Evolutionary conservation across 2,888 invertebrate species (phyloP).

Genomic region (Drosophila atripex): DNA sequence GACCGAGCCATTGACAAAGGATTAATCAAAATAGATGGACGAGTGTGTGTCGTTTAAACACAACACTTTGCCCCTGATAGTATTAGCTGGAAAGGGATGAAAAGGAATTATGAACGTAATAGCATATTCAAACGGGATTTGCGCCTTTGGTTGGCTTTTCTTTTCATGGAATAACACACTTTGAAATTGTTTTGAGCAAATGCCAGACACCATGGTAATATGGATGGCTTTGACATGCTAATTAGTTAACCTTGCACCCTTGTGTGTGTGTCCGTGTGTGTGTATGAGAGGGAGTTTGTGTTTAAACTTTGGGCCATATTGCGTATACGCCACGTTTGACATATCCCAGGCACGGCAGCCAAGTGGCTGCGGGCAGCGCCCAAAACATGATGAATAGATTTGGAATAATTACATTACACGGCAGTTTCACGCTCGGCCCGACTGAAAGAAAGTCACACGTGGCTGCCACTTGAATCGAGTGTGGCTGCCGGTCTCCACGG

Average conservation of each 20-base stretch:
- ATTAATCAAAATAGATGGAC: slow-evolving; percentile 67
- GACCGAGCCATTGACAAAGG: slow-evolving; percentile 54
- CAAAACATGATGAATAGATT: slow-evolving; percentile 76
- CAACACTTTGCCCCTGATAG: slow-evolving; percentile 14
- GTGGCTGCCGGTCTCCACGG: slow-evolving; percentile 18
- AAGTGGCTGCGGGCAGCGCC: slow-evolving; percentile 57
- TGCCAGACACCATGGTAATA: slow-evolving; percentile 47
- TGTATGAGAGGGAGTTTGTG: slow-evolving; percentile 14
- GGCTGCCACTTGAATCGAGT: slow-evolving; percentile 51
- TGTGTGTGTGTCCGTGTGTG: slow-evolving; percentile 13
- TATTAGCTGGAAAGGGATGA: slow-evolving; percentile 42
- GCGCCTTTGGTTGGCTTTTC: slow-evolving; percentile 48
- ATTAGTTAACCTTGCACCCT: slow-evolving; percentile 67
- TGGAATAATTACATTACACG: slow-evolving; percentile 75
- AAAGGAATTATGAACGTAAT: slow-evolving; percentile 58
- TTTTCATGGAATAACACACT: slow-evolving; percentile 12
- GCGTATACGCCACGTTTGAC: slow-evolving; percentile 53
- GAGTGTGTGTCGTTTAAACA: slow-evolving; percentile 27
- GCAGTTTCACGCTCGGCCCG: slow-evolving; percentile 64
- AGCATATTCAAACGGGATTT: slow-evolving; percentile 70
- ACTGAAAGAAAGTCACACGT: slow-evolving; percentile 71
- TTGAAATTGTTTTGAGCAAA: slow-evolving; percentile 19
- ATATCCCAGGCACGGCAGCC: slow-evolving; percentile 49
- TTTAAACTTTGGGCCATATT: slow-evolving; percentile 20
- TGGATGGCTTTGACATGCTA: slow-evolving; percentile 77